A percentile compares a stretch with the other conserved stretches of the same genome.
phyloP scores from a whole-genome alignment of 2,888 invertebrate species.

The Nephrocerus scutellatus region DNA sequence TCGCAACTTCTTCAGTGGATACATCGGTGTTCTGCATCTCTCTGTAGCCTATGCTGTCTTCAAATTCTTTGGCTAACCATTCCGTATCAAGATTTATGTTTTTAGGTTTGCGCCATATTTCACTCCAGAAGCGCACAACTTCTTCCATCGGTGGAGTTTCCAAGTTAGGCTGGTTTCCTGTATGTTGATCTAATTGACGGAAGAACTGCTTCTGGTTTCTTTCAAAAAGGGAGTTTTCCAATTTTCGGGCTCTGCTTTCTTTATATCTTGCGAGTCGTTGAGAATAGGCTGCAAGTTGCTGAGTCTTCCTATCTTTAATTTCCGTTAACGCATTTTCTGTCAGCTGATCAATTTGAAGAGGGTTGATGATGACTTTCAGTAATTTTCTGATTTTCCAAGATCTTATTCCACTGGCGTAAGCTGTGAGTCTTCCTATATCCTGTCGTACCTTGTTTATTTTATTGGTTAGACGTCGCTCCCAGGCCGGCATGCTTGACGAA shows the following conservation, averaged over 20 bases:
- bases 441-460: constrained; percentile 1
- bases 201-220: constrained; percentile 2
- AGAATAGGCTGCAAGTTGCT: constrained; percentile 1
- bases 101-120: constrained; percentile 4
- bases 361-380: background rate
- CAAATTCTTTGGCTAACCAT: background rate
- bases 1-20: too few relatives aligned
- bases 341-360: too few relatives aligned
- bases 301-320: constrained; percentile 1
- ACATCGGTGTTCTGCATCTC: too few relatives aligned
- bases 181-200: background rate
- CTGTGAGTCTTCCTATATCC: constrained; percentile 2
- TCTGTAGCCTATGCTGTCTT: background rate
- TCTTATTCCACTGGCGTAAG: constrained; percentile 2
- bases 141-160: background rate
- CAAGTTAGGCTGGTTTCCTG: background rate
- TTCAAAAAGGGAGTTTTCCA: constrained; percentile 1
- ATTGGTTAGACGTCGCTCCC: background rate
- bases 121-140: constrained; percentile 1
- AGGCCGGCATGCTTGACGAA: background rate
- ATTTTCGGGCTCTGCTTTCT: background rate
- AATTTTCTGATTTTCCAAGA: background rate
- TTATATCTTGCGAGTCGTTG: constrained; percentile 1
- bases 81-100: background rate
- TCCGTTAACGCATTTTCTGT: background rate